Evolutionary conservation across 2,888 invertebrate genomes (phyloP).

Genomic region (Thecocarcelia acutangulata): DNA sequence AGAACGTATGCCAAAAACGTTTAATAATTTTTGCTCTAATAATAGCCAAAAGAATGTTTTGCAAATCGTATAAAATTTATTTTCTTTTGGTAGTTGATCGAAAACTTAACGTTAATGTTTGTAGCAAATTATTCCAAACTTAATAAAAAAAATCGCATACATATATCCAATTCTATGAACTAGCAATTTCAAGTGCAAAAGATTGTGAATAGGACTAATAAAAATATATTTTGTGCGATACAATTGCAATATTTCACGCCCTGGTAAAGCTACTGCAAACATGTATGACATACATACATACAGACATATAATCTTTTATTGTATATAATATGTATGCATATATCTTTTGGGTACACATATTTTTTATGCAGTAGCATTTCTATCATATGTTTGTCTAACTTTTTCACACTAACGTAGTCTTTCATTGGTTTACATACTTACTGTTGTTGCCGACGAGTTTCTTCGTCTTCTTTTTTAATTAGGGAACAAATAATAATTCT

Average conservation of each 20-base stretch:
- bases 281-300: neutral
- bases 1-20: too few species aligned
- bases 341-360: neutral
- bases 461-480: slow-evolving; percentile 30
- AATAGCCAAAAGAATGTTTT: too few species aligned
- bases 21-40: too few species aligned
- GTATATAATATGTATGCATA: neutral
- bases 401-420: slow-evolving; percentile 3
- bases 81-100: too few species aligned
- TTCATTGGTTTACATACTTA: neutral
- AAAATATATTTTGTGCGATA: neutral
- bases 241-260: slow-evolving; percentile 29
- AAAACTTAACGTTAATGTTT: too few species aligned
- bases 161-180: too few species aligned
- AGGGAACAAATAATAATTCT: slow-evolving; percentile 28
- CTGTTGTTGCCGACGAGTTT: neutral
- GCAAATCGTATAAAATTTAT: too few species aligned
- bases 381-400: neutral
- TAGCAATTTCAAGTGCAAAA: too few species aligned
- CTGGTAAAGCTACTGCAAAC: neutral
- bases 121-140: too few species aligned
- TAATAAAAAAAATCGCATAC: too few species aligned
- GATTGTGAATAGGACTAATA: too few species aligned
- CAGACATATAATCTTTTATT: too few species aligned
- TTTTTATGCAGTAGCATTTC: neutral